These are phyloP conservation scores for Aurelia coerulea DNA, from an alignment of 30 jellyfish, hydroid and myxozoan species.

Conservation along the genomic window DNA sequence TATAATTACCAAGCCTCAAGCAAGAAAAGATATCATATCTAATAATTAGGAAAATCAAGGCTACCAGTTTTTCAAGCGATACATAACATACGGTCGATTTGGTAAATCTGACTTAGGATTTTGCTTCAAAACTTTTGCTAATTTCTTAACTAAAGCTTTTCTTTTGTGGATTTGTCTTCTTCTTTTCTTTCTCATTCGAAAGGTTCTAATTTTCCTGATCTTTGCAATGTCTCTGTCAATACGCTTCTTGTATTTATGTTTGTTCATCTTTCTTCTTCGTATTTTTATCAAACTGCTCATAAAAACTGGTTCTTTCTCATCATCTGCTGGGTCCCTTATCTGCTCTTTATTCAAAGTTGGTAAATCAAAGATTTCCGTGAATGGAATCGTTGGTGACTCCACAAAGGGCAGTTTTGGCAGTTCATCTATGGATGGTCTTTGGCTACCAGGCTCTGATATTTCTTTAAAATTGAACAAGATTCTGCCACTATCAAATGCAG, in stretches of 20 bases:
- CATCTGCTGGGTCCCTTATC: background rate
- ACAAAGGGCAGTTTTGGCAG: constrained; percentile 1
- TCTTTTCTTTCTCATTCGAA: constrained; percentile 54
- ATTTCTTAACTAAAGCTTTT: constrained; percentile 33
- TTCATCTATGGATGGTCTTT: background rate
- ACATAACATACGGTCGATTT: constrained; percentile 81
- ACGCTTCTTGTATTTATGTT: constrained; percentile 88
- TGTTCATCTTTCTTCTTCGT: constrained; percentile 93
- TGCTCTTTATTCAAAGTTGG: constrained; percentile 9
- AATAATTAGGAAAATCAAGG: background rate
- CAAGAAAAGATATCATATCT: no score
- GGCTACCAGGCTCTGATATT: constrained; percentile 5
- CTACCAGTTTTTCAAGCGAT: constrained; percentile 88
- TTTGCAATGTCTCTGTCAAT: constrained; percentile 89
- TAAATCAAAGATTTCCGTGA: background rate
- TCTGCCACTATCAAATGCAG: no score
- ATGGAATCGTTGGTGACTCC: background rate
- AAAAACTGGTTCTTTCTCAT: constrained; percentile 7
- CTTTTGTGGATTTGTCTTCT: constrained; percentile 56
- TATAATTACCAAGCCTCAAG: background rate
- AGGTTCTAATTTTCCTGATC: constrained; percentile 55
- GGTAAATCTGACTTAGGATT: constrained; percentile 82
- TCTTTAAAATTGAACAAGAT: background rate
- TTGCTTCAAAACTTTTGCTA: constrained; percentile 33
- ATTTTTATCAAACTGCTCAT: constrained; percentile 70